Conservation (phyloP, 2,888 invertebrate genomes). For the Zele albiditarsus region DNA sequence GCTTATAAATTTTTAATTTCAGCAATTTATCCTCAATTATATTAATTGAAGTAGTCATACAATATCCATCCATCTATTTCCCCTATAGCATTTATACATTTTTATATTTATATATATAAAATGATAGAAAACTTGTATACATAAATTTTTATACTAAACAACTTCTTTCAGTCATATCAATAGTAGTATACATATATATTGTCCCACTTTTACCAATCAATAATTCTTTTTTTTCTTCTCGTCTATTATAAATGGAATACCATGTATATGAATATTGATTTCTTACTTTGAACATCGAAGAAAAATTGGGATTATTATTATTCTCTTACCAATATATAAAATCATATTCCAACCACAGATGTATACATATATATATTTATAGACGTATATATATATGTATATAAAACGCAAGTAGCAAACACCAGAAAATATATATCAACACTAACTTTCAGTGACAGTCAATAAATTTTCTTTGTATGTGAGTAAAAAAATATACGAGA, state of each 20-base stretch:
- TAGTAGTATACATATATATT: neutral
- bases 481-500: neutral
- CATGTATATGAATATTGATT: no score
- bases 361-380: neutral
- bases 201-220: neutral
- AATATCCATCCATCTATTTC: neutral
- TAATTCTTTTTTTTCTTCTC: neutral
- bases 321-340: no score
- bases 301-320: no score
- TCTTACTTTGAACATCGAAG: no score
- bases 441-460: constrained; percentile 5
- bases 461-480: constrained; percentile 4
- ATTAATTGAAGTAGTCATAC: neutral
- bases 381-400: neutral
- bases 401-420: neutral
- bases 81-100: neutral
- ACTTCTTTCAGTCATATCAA: no score
- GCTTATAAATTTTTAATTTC: neutral
- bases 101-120: no score
- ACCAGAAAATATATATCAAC: neutral
- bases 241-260: no score
- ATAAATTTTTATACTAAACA: no score
- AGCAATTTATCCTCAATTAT: neutral
- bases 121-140: no score
- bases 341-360: neutral